Evolutionary conservation across 2,797 vertebrate genomes (phyloP).

Genomic region (Coilia nasus): DNA sequence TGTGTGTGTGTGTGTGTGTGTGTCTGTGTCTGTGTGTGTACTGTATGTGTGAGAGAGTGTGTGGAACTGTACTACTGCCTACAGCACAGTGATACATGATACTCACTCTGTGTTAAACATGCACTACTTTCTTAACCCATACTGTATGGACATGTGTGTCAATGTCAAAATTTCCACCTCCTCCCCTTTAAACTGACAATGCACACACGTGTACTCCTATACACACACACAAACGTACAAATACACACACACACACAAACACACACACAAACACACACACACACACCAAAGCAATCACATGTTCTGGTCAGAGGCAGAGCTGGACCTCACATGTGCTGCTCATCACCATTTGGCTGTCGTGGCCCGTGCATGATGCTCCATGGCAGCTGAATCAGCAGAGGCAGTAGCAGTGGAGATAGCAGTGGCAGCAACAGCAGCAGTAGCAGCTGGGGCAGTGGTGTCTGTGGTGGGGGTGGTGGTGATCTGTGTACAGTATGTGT

Average conservation of each 20-base stretch:
- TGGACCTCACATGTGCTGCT: neutral
- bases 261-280: neutral
- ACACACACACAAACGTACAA: neutral
- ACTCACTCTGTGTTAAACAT: too few relatives aligned
- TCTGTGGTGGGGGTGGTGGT: neutral
- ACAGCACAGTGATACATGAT: too few relatives aligned
- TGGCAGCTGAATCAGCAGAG: constrained; percentile 2
- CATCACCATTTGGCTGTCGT: neutral
- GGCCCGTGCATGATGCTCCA: neutral
- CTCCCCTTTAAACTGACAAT: neutral
- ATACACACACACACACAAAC: neutral
- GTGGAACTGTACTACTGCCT: too few relatives aligned
- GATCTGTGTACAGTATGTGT: too few relatives aligned
- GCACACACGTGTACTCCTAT: neutral
- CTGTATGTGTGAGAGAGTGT: too few relatives aligned
- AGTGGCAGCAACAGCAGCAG: neutral
- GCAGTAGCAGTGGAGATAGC: too few relatives aligned
- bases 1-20: too few relatives aligned
- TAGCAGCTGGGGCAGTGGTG: neutral
- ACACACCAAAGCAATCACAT: neutral
- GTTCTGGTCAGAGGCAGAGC: neutral
- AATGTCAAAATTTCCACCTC: neutral
- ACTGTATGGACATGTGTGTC: neutral
- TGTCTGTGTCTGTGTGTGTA: too few relatives aligned
- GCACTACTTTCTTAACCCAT: too few relatives aligned